Evolutionary conservation across 2,797 vertebrate species (phyloP).

Genomic region (Vireo griseus): DNA sequence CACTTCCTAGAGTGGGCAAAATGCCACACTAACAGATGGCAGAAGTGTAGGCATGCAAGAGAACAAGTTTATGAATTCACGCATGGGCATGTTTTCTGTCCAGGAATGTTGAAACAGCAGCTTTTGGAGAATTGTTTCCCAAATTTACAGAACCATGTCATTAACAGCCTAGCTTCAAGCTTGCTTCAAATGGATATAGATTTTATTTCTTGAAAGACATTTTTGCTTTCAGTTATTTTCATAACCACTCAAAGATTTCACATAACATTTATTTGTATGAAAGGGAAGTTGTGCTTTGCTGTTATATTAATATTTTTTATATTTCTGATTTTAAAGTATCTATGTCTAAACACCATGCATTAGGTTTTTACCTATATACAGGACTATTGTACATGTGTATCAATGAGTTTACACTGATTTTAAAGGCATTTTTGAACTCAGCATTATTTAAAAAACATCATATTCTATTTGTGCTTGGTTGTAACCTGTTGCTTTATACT

Average conservation of each 20-base stretch:
- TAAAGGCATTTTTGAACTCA: not conserved
- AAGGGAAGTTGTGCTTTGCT: not conserved
- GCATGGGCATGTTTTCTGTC: constrained; percentile 3
- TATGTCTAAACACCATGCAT: not conserved
- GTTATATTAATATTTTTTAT: not conserved
- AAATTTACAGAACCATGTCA: not conserved
- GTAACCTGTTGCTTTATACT: not conserved
- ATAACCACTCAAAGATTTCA: not conserved
- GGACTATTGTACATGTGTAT: not conserved
- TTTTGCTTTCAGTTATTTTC: not conserved
- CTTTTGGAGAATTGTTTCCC: constrained; percentile 34
- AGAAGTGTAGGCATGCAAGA: constrained; percentile 18
- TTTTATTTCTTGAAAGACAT: not conserved
- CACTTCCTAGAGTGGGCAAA: constrained; percentile 15
- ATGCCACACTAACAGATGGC: constrained; percentile 46
- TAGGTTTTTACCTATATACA: not conserved
- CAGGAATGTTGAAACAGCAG: constrained; percentile 50
- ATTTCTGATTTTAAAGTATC: not conserved
- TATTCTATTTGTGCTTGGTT: not conserved
- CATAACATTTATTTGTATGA: not conserved
- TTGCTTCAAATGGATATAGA: not conserved
- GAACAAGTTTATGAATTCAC: constrained; percentile 26
- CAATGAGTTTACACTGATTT: not conserved
- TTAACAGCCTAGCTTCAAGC: not conserved
- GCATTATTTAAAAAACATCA: not conserved